These are phyloP conservation scores for Ctenochaetus hawaiiensis DNA, from an alignment of 2,797 vertebrate species.

Conservation along the genomic window DNA sequence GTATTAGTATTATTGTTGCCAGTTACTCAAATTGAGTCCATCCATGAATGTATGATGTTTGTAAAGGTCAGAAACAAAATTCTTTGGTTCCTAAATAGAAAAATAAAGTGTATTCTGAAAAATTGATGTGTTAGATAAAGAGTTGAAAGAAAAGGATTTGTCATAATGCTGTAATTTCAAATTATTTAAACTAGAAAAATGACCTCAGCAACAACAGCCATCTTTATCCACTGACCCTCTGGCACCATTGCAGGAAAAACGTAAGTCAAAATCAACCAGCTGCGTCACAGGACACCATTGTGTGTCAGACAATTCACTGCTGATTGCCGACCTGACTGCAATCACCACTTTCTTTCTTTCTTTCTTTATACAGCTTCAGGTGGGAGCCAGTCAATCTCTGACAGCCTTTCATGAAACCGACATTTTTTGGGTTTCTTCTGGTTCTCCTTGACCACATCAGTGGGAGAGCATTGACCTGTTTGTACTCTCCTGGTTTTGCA, in stretches of 20 bases:
- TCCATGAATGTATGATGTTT: too few species aligned
- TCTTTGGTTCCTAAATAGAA: neutral
- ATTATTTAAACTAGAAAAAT: neutral
- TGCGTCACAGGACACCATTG: neutral
- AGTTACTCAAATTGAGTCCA: too few species aligned
- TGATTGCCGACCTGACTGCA: constrained; percentile 29
- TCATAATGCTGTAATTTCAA: neutral
- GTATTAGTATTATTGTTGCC: too few species aligned
- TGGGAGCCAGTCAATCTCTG: constrained; percentile 24
- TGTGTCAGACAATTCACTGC: constrained; percentile 19
- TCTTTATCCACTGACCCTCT: too few species aligned
- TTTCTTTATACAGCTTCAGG: constrained; percentile 13
- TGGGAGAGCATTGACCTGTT: neutral
- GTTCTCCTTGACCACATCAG: neutral
- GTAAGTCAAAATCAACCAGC: constrained; percentile 1
- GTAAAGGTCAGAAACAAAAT: neutral
- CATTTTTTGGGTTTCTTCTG: neutral
- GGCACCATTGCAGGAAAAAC: too few species aligned
- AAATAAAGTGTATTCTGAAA: neutral
- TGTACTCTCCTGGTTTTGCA: neutral
- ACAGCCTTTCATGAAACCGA: constrained; percentile 2
- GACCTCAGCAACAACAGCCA: too few species aligned
- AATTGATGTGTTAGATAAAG: too few species aligned
- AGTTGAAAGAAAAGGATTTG: too few species aligned
- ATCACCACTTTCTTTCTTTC: constrained; percentile 15